A percentile compares a stretch with the other conserved stretches of the same genome.
phyloP scores from a whole-genome alignment of 2,113 vertebrate genomes.

The Galbula dea region DNA sequence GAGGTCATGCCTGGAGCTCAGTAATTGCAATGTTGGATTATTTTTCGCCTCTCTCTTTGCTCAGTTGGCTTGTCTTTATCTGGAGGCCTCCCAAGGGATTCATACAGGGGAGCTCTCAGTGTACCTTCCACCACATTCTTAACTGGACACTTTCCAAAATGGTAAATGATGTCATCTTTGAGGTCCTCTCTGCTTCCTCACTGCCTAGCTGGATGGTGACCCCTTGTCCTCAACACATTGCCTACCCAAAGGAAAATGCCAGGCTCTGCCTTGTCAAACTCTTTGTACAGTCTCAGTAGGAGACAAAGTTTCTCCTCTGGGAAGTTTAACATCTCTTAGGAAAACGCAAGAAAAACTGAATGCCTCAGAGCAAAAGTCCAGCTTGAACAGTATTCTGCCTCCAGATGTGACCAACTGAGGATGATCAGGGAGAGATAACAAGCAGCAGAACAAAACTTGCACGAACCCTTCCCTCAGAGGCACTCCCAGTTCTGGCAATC shows the following conservation, averaged over 20 bases:
- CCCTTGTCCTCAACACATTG: neutral
- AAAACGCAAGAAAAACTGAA: neutral
- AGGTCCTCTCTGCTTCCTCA: neutral
- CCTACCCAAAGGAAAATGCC: neutral
- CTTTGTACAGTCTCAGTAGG: accelerated
- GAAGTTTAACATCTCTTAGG: neutral
- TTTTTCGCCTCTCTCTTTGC: neutral
- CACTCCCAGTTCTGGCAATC: constrained; percentile 9
- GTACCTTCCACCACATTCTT: neutral
- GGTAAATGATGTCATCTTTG: neutral
- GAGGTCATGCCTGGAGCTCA: neutral
- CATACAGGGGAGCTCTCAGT: neutral
- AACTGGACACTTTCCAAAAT: accelerated
- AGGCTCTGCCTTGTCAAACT: neutral
- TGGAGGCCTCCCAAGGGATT: neutral
- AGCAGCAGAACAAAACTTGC: neutral
- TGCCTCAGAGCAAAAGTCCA: neutral
- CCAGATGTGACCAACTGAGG: neutral
- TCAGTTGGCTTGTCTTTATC: neutral
- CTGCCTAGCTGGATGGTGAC: neutral
- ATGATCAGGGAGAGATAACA: neutral
- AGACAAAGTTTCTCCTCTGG: neutral
- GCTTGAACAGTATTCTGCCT: neutral
- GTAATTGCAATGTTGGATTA: neutral
- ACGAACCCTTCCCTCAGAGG: neutral